Conservation (phyloP, 2,888 invertebrate genomes). For the Andrena trimmerana region DNA sequence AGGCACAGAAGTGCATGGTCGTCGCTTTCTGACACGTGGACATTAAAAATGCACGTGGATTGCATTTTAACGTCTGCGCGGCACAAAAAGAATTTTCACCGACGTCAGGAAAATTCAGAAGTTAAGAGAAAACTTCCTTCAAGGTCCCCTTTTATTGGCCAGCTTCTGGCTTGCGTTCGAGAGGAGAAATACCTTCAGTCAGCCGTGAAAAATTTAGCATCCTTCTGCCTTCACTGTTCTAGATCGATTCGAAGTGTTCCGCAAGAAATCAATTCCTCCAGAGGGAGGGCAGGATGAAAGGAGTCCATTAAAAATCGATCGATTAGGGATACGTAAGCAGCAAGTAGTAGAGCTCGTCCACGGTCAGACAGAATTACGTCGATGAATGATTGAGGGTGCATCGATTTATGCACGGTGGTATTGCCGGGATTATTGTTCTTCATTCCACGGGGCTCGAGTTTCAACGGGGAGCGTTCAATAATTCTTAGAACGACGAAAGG, state of each 20-base stretch:
- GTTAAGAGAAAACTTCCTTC: not conserved
- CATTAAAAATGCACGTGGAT: no score
- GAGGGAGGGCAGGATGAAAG: not conserved
- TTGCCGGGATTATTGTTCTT: constrained; percentile 11
- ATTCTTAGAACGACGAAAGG: constrained; percentile 2
- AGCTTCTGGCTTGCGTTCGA: not conserved
- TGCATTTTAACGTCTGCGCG: no score
- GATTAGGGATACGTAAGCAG: not conserved
- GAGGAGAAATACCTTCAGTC: not conserved
- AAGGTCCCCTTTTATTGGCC: not conserved
- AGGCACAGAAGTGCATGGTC: no score
- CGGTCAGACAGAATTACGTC: constrained; percentile 24
- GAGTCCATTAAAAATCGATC: constrained; percentile 28
- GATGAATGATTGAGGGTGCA: constrained; percentile 16
- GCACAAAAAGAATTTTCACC: not conserved
- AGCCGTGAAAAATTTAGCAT: not conserved
- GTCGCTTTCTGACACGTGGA: no score
- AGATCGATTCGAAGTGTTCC: not conserved
- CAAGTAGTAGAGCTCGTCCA: constrained; percentile 30
- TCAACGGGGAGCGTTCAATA: not conserved
- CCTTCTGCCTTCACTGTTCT: not conserved
- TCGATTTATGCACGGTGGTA: constrained; percentile 3
- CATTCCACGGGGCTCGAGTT: not conserved
- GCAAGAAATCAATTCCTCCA: constrained; percentile 16
- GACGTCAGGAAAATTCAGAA: not conserved